Percentiles rank a stretch among this genome's conserved stretches.
Conservation (phyloP, 30 jellyfish, hydroid and myxozoan species). For the Phacellophora camtschatica region DNA sequence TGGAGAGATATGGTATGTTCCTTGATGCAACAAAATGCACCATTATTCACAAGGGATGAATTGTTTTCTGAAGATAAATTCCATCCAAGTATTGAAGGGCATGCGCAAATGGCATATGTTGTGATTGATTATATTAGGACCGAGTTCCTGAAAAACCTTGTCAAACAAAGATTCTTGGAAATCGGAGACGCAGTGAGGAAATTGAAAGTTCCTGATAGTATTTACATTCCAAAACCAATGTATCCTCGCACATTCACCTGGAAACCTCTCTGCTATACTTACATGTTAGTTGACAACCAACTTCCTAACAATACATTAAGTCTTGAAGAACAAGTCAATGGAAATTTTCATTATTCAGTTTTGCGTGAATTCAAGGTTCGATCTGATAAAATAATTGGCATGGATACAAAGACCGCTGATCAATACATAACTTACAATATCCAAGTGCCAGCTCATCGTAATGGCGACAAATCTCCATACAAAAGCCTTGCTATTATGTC, state of each 20-base stretch:
- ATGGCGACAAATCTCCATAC: slow-evolving; percentile 79
- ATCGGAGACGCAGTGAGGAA: slow-evolving; percentile 96
- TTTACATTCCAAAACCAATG: slow-evolving; percentile 92
- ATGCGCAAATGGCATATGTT: slow-evolving; percentile 98
- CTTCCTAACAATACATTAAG: slow-evolving; percentile 88
- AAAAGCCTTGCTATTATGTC: slow-evolving; percentile 93
- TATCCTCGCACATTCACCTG: slow-evolving; percentile 85
- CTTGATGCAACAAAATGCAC: slow-evolving; percentile 77
- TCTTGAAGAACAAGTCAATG: slow-evolving; percentile 67
- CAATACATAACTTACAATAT: slow-evolving; percentile 78
- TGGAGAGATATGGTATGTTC: slow-evolving; percentile 99
- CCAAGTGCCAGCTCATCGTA: slow-evolving; percentile 82
- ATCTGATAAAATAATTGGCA: slow-evolving; percentile 95
- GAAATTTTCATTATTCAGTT: slow-evolving; percentile 87
- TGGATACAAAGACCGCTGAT: slow-evolving; percentile 86
- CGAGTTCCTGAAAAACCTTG: slow-evolving; percentile 93
- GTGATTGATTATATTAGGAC: slow-evolving; percentile 96
- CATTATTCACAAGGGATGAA: slow-evolving; percentile 89
- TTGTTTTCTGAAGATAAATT: slow-evolving; percentile 94
- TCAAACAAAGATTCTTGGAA: slow-evolving; percentile 84
- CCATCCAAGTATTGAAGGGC: slow-evolving; percentile 98
- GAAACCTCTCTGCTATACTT: slow-evolving; percentile 96
- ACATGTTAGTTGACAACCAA: slow-evolving; percentile 93
- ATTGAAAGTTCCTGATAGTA: slow-evolving; percentile 85
- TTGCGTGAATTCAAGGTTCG: slow-evolving; percentile 94